Conservation (phyloP, 2,113 vertebrate species). For the Junco hyemalis region DNA sequence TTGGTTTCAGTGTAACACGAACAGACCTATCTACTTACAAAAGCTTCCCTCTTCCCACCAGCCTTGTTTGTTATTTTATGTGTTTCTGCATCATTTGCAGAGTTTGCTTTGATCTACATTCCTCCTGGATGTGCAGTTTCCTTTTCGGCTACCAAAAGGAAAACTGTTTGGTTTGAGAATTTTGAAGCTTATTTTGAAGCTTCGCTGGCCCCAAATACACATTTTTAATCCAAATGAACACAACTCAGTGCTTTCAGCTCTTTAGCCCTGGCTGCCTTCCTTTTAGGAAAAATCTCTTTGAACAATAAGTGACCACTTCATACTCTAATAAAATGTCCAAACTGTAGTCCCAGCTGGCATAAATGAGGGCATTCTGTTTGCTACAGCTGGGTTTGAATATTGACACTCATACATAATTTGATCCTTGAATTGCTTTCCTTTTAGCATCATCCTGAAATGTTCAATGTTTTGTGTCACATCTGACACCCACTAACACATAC, state of each 20-base stretch:
- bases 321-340: not conserved
- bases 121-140: slow-evolving; percentile 80
- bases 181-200: slow-evolving; percentile 75
- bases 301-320: slow-evolving; percentile 40
- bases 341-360: not conserved
- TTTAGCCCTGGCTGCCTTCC: slow-evolving; percentile 44
- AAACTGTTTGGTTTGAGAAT: slow-evolving; percentile 79
- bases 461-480: not conserved
- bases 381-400: not conserved
- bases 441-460: not conserved
- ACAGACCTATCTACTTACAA: slow-evolving; percentile 79
- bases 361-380: not conserved
- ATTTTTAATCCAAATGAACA: slow-evolving; percentile 71
- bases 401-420: not conserved
- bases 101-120: slow-evolving; percentile 83
- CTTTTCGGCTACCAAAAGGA: slow-evolving; percentile 80
- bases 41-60: slow-evolving; percentile 77
- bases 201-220: slow-evolving; percentile 70
- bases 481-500: not conserved
- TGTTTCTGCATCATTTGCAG: slow-evolving; percentile 85
- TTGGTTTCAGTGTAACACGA: slow-evolving; percentile 78
- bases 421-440: not conserved
- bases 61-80: slow-evolving; percentile 84
- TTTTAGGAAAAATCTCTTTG: slow-evolving; percentile 60
- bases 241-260: slow-evolving; percentile 49